Percentiles rank a stretch among this genome's conserved stretches.
phyloP scores from a whole-genome alignment of 1,140 invertebrate genomes.

The Meloidogyne exigua region DNA sequence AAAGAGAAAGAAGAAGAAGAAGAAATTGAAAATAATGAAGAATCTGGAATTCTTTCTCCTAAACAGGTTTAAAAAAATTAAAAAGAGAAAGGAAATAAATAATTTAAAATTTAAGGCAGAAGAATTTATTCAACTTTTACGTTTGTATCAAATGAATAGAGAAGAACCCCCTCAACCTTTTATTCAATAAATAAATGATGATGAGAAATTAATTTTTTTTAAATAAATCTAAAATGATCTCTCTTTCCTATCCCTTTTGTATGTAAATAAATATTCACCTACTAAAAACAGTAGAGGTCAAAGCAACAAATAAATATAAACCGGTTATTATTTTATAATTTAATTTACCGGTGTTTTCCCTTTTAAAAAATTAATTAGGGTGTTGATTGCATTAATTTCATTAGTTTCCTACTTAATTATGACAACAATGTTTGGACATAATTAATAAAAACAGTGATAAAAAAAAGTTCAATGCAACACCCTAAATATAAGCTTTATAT shows the following conservation, averaged over 20 bases:
- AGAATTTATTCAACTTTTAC: conserved; percentile 18
- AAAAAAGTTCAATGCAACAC: too few species aligned
- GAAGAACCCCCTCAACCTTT: background rate
- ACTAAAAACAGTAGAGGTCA: background rate
- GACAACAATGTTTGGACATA: too few species aligned
- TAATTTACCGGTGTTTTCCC: too few species aligned
- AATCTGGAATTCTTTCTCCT: conserved; percentile 9
- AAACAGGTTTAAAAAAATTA: conserved; percentile 7
- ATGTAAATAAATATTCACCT: background rate
- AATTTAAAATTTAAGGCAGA: background rate
- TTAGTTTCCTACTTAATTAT: too few species aligned
- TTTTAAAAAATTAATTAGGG: too few species aligned
- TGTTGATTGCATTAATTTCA: too few species aligned
- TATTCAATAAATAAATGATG: background rate
- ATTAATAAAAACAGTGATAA: too few species aligned
- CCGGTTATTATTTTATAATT: too few species aligned
- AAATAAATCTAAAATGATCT: background rate
- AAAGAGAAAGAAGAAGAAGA: background rate
- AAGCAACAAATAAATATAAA: background rate
- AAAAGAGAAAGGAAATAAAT: too few species aligned
- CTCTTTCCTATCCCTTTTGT: background rate
- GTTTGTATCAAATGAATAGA: conserved; percentile 9
- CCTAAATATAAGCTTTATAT: too few species aligned
- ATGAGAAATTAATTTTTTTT: background rate
- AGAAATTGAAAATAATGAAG: conserved; percentile 2